Evolutionary conservation across 2,797 vertebrate species (phyloP).

Genomic region (Gila robusta): DNA sequence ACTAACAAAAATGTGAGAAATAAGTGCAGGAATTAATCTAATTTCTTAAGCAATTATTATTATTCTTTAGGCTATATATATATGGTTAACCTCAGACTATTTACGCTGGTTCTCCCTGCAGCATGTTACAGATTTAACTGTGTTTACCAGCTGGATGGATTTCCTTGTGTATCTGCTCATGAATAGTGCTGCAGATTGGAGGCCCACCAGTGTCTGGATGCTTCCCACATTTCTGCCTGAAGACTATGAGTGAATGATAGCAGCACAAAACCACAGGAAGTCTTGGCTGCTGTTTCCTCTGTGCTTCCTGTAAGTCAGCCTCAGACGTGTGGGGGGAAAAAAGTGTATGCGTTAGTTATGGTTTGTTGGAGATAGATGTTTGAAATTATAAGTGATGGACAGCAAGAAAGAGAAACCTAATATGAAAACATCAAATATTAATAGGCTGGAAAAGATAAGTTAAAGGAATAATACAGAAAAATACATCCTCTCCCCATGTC

Average conservation of each 20-base stretch:
- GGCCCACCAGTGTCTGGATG: background rate
- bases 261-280: slow-evolving; percentile 11
- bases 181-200: slow-evolving; percentile 27
- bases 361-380: slow-evolving; percentile 4
- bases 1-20: background rate
- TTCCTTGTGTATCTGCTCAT: slow-evolving; percentile 6
- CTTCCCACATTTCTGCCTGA: background rate
- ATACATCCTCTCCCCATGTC: background rate
- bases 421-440: slow-evolving; percentile 30
- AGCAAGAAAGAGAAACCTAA: slow-evolving; percentile 7
- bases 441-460: slow-evolving; percentile 7
- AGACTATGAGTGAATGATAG: background rate
- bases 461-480: background rate
- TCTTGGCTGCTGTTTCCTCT: slow-evolving; percentile 15
- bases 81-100: background rate
- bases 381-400: slow-evolving; percentile 18
- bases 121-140: slow-evolving; percentile 4
- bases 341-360: background rate
- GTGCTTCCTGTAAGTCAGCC: background rate
- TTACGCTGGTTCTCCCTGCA: background rate
- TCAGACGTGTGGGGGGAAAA: background rate
- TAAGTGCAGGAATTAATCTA: background rate
- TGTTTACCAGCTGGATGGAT: slow-evolving; percentile 27
- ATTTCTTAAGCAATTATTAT: background rate
- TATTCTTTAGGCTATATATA: no score